phyloP scores from a whole-genome alignment of 2,797 vertebrate genomes.

The Sebastes oblongus region DNA sequence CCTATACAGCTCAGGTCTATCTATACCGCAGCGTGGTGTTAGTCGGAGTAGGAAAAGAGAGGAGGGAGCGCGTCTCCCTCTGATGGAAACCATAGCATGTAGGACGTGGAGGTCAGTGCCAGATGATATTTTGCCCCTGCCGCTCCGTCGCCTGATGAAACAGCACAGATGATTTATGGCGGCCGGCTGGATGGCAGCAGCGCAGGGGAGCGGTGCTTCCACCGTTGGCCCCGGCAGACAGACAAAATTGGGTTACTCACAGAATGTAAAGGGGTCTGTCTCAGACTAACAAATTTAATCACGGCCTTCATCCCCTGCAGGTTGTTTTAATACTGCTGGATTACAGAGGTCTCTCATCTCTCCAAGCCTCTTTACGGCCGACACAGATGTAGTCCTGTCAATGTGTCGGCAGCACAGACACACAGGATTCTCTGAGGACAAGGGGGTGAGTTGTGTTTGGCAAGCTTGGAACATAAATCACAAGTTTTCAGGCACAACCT shows the following conservation, averaged over 20 bases:
- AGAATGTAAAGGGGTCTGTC: slow-evolving; percentile 71
- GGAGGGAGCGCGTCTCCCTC: not conserved
- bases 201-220: slow-evolving; percentile 53
- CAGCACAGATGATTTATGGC: slow-evolving; percentile 78
- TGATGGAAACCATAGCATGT: slow-evolving; percentile 51
- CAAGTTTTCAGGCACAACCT: not conserved
- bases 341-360: slow-evolving; percentile 63
- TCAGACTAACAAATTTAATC: slow-evolving; percentile 78
- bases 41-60: not conserved
- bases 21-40: not conserved
- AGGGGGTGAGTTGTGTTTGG: not conserved
- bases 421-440: not conserved
- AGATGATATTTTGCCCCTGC: slow-evolving; percentile 70
- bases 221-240: slow-evolving; percentile 30
- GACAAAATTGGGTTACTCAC: slow-evolving; percentile 67
- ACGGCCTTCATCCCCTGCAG: slow-evolving; percentile 68
- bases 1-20: not conserved
- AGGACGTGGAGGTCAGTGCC: slow-evolving; percentile 69
- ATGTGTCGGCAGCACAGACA: slow-evolving; percentile 2
- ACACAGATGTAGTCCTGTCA: slow-evolving; percentile 21
- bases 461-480: not conserved
- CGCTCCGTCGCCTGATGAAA: slow-evolving; percentile 59
- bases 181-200: slow-evolving; percentile 59
- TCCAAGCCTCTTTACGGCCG: slow-evolving; percentile 22
- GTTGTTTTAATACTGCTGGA: slow-evolving; percentile 76